Evolutionary conservation across 2,113 vertebrate species (phyloP), one percentile per base, ranked within the genome.

Genomic region (Siniperca chuatsi): DNA sequence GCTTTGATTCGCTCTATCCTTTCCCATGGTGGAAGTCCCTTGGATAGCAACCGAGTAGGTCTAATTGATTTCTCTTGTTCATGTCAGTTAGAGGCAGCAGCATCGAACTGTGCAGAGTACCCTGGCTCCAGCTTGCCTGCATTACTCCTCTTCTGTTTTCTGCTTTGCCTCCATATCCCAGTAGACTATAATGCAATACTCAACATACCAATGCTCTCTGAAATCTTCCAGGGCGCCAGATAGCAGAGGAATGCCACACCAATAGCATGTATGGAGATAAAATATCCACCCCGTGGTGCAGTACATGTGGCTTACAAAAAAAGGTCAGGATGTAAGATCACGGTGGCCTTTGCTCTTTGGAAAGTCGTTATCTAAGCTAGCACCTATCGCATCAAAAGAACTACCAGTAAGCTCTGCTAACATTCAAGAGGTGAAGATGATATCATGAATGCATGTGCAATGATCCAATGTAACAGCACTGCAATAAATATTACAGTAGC

Each of bases 21-120:
- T 86, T 83, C 91, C 89, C 87, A 67, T 84, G 73, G 86, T 90
- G 70, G 79, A 90, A 82, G 88, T 84, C 90, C 88, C 89, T 86
- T 54, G 68, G 91, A 93, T 89, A 87, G 90, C 91, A 92, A 90
- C 90, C 84, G 76, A 94, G 93, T 90, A 88, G 87, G 80, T 87
- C 91, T 95, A 95, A 95, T 95, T 95, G 94, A 95, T 95, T 95
- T 94, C 93, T 95, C 93, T 93, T 93, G 94, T 95, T 93, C 90
- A 42, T 88, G 90, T 89, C 75, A 48, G 88, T 87, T 90, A 88
- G 84, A 85, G 81, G 92, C 85, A 86, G 92, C 87, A 35, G 85
- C 90, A 93, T 93, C 80, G 93, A 94, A 75, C 88, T 90, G 89
- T 81, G 85, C 74, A 91, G 89, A 94, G 91, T 85, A 87, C 71